Conservation (phyloP, 2,888 invertebrate genomes). For the Cephalotes varians region DNA sequence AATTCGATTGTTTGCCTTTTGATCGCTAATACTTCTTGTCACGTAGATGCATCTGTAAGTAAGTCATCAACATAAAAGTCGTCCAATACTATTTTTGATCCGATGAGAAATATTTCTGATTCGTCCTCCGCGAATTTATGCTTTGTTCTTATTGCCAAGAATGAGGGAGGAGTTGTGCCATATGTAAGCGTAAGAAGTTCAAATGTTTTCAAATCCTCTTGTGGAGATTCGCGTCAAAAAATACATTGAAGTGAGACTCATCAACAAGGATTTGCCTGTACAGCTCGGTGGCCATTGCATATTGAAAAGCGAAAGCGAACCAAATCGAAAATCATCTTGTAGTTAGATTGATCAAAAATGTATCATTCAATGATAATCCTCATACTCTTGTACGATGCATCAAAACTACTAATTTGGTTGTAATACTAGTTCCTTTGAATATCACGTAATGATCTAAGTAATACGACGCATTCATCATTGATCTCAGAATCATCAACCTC, state of each 20-base stretch:
- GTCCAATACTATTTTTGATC: background rate
- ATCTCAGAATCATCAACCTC: background rate
- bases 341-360: background rate
- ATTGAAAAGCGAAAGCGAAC: background rate
- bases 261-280: background rate
- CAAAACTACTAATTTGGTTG: background rate
- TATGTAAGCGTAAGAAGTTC: background rate
- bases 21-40: background rate
- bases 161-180: background rate
- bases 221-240: background rate
- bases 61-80: constrained; percentile 7
- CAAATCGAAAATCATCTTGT: background rate
- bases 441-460: background rate
- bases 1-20: background rate
- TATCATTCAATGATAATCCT: background rate
- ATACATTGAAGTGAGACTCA: background rate
- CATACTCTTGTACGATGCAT: background rate
- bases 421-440: background rate
- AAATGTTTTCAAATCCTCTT: background rate
- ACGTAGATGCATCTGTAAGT: background rate
- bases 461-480: background rate
- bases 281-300: background rate
- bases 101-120: background rate
- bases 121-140: background rate
- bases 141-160: background rate